Conservation (phyloP, 2,888 invertebrate species). For the Zaprionus lineosus region DNA sequence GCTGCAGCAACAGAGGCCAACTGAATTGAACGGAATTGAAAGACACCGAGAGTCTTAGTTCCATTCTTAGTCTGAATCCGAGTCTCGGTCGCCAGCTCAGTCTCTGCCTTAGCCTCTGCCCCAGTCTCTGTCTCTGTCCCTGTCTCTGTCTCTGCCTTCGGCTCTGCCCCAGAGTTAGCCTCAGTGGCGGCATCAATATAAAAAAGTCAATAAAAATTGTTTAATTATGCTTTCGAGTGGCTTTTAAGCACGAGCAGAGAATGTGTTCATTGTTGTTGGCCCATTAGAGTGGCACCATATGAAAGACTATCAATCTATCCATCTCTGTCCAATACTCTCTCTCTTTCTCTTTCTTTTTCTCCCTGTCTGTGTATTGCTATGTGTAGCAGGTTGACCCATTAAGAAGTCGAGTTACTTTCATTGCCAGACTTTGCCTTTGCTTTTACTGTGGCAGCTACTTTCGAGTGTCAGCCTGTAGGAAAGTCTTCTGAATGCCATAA, state of each 20-base stretch:
- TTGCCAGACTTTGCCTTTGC: conserved; percentile 33
- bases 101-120: not conserved
- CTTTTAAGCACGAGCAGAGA: conserved; percentile 68
- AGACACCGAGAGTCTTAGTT: conserved; percentile 31
- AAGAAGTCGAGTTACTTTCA: conserved; percentile 57
- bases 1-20: conserved; percentile 3
- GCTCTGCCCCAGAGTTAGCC: conserved; percentile 11
- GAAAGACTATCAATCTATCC: conserved; percentile 9
- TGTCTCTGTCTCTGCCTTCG: not conserved
- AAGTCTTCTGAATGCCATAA: conserved; percentile 29
- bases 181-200: conserved; percentile 64
- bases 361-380: conserved; percentile 16
- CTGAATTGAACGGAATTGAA: no score
- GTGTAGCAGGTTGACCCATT: conserved; percentile 58
- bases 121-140: not conserved
- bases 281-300: conserved; percentile 56
- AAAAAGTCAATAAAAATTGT: conserved; percentile 75
- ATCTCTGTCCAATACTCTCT: not conserved
- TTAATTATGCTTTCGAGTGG: conserved; percentile 74
- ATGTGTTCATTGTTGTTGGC: conserved; percentile 62
- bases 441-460: conserved; percentile 32
- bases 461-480: conserved; percentile 33
- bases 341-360: conserved; percentile 9
- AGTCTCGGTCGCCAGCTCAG: conserved; percentile 3
- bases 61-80: conserved; percentile 37